A percentile compares a stretch with the other conserved stretches of the same genome.
Conservation (phyloP, 2,113 vertebrate genomes). For the Camelus dromedarius region DNA sequence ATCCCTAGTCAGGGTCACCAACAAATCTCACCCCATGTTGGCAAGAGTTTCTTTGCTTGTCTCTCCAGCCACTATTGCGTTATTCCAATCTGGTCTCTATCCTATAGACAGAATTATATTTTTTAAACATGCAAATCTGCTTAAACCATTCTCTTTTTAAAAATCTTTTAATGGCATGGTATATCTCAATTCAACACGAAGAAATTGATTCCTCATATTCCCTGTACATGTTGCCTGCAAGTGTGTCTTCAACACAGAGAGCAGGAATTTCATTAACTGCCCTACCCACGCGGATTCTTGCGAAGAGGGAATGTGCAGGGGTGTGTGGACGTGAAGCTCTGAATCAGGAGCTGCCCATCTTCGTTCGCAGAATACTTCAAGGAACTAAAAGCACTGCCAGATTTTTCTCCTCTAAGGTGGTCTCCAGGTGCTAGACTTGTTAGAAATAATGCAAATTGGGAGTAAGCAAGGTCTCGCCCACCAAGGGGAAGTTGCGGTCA, state of each 20-base stretch:
- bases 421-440: not conserved
- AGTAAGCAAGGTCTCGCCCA: not conserved
- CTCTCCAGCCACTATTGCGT: not conserved
- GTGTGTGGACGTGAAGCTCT: no score
- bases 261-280: not conserved
- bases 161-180: not conserved
- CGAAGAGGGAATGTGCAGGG: not conserved
- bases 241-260: not conserved
- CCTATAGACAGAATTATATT: not conserved
- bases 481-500: slow-evolving; percentile 48
- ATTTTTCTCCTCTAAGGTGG: not conserved
- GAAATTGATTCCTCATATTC: not conserved
- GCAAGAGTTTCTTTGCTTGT: not conserved
- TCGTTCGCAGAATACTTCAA: fast-evolving
- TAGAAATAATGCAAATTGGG: not conserved
- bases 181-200: not conserved
- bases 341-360: not conserved
- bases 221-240: not conserved
- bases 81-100: not conserved
- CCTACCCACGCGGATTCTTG: not conserved
- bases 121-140: not conserved
- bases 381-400: not conserved
- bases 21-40: not conserved
- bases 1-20: not conserved
- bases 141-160: not conserved